A percentile compares a stretch with the other conserved stretches of the same genome.
These are phyloP conservation scores for Agriopis marginaria DNA, from an alignment of 2,888 invertebrate genomes.

Conservation along the genomic window DNA sequence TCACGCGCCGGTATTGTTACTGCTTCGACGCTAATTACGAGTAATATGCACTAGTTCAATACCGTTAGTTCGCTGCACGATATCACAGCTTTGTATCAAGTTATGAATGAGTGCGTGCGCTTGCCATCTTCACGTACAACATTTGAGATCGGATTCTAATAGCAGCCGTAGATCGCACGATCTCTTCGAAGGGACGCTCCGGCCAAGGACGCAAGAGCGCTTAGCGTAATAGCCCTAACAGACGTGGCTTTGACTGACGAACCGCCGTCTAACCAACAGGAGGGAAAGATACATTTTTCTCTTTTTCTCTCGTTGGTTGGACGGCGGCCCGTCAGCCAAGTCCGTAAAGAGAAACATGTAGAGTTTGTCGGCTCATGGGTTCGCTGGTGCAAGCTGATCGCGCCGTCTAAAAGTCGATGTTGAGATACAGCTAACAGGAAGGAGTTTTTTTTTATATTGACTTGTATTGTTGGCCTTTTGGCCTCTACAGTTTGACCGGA, in stretches of 20 bases:
- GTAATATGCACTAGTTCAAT: conserved; percentile 58
- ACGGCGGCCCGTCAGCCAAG: too few relatives aligned
- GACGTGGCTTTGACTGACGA: too few relatives aligned
- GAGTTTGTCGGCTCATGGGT: conserved; percentile 56
- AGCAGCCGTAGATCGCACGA: conserved; percentile 50
- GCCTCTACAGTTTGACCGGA: too few relatives aligned
- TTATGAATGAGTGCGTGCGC: conserved; percentile 31
- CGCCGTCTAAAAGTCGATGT: conserved; percentile 78
- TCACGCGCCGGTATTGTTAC: conserved; percentile 69
- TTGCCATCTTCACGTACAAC: conserved; percentile 29
- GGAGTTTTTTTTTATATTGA: too few relatives aligned
- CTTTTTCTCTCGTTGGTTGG: too few relatives aligned
- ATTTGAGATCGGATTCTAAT: conserved; percentile 20
- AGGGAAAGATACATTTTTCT: too few relatives aligned
- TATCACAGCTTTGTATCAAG: conserved; percentile 8
- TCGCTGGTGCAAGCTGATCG: conserved; percentile 34
- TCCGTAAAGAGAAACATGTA: conserved; percentile 51
- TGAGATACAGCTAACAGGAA: conserved; percentile 71
- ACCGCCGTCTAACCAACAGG: conserved; percentile 28
- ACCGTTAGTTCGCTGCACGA: conserved; percentile 31
- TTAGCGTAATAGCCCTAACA: conserved; percentile 43
- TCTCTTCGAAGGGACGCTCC: conserved; percentile 65
- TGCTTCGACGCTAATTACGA: conserved; percentile 70
- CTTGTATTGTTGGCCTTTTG: too few relatives aligned
- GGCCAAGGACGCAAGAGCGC: conserved; percentile 73